Evolutionary conservation across 2,888 invertebrate species (phyloP).

Genomic region (Metellina segmentata): DNA sequence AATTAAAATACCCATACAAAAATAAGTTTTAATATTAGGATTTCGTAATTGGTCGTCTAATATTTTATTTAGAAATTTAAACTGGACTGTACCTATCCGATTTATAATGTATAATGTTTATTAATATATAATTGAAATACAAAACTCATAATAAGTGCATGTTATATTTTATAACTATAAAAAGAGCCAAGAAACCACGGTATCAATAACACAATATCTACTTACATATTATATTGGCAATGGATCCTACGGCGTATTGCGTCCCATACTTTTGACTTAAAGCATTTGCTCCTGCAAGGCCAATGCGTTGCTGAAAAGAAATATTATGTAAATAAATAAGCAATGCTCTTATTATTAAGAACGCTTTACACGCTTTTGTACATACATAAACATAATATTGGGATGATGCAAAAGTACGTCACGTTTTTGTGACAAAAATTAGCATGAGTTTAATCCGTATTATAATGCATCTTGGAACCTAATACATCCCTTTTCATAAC

Average conservation of each 20-base stretch:
- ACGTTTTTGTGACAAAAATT: too few relatives aligned
- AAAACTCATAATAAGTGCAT: not conserved
- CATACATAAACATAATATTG: not conserved
- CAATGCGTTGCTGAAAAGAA: constrained; percentile 42
- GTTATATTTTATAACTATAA: not conserved
- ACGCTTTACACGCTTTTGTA: not conserved
- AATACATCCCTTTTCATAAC: too few relatives aligned
- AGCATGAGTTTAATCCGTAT: too few relatives aligned
- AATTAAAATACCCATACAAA: too few relatives aligned
- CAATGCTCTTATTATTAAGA: not conserved
- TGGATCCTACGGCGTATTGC: constrained; percentile 84
- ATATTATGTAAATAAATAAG: not conserved
- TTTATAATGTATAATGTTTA: too few relatives aligned
- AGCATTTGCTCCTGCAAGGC: constrained; percentile 84
- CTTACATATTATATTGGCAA: constrained; percentile 81
- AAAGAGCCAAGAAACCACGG: not conserved
- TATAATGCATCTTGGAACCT: too few relatives aligned
- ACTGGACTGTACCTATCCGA: too few relatives aligned
- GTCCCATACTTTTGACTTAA: constrained; percentile 85
- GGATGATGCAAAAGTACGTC: too few relatives aligned
- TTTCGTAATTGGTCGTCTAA: too few relatives aligned
- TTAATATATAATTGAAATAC: not conserved
- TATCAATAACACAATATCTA: constrained; percentile 28
- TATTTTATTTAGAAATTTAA: too few relatives aligned
- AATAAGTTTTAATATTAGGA: too few relatives aligned